These are phyloP conservation scores for Amblyopsis rosae DNA, from an alignment of 2,113 vertebrate species.

Conservation along the genomic window DNA sequence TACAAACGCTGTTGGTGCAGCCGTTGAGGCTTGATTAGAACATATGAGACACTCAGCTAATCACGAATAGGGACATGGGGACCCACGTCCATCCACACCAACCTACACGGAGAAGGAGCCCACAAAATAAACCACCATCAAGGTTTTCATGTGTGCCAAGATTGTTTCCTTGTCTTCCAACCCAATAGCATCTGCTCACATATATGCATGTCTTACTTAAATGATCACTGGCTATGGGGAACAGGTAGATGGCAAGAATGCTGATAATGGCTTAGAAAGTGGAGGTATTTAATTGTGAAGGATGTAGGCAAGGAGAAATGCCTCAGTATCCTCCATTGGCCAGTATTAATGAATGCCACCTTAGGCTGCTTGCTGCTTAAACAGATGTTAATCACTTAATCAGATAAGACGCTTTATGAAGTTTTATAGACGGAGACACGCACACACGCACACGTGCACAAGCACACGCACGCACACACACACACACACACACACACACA, in stretches of 20 bases:
- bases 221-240: no score
- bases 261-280: not conserved
- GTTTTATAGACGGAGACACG: slow-evolving; percentile 59
- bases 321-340: slow-evolving; percentile 16
- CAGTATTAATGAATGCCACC: slow-evolving; percentile 46
- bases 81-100: slow-evolving; percentile 6
- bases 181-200: no score
- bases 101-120: not conserved
- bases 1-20: slow-evolving; percentile 30
- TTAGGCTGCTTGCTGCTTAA: slow-evolving; percentile 55
- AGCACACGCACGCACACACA: slow-evolving; percentile 1
- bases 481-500: slow-evolving; percentile 30
- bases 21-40: slow-evolving; percentile 27
- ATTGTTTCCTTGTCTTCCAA: not conserved
- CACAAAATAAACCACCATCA: not conserved
- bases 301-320: not conserved
- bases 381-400: slow-evolving; percentile 70
- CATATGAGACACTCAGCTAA: slow-evolving; percentile 38
- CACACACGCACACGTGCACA: not conserved
- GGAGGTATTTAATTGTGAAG: not conserved
- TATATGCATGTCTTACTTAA: no score
- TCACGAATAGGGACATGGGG: slow-evolving; percentile 15
- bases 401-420: slow-evolving; percentile 74
- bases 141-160: not conserved
- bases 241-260: not conserved